Evolutionary conservation across 2,888 invertebrate species (phyloP), one percentile per base, ranked within the genome.

Genomic region (Criorhina ranunculi): DNA sequence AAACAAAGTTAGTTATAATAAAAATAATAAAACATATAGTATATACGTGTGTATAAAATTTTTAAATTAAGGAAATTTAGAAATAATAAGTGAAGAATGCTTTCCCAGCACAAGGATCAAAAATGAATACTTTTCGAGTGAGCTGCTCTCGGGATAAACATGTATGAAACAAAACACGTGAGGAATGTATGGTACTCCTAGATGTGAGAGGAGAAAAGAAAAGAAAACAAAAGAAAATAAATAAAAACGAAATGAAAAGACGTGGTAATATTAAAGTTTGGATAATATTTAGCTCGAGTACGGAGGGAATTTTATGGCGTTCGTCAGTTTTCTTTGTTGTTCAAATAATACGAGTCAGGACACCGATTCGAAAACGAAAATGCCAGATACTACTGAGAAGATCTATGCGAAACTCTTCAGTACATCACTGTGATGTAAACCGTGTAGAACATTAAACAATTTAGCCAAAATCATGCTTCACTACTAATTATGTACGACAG

Each of bases 61-160:
- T n/a, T 70, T 44, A 76, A 82, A 76, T 64, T 76, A 82, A 46
- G 62, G 11, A 49, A 46, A 37, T 67, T 49, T 67, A 78, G 77
- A 60, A 83, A 60, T 62, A 83, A 73, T 55, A 67, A 17, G 60
- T 72, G 72, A 40, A 57, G 33, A 57, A 77, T 72, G 66, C 77
- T 82, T 67, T 12, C 31, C n/a, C 64, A 70, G 76, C 81, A 72
- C 24, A 33, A 37, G 70, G 24, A 66, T 72, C n/a, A 31, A 66
- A 55, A 57, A 46, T 75, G 55, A 72, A 73, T 83, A 79, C 73
- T 69, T 78, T 79, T 55, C 62, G 69, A 79, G 67, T 62, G 73
- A 78, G 78, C 83, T 73, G 83, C 83, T 64, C 73, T 78, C 73
- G 7, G 67, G 42, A 51, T 66, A 51, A 79, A 79, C 69, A 75